A percentile compares a stretch with the other conserved stretches of the same genome.
Conservation (phyloP, 2,797 vertebrate species). For the Glyptemys insculpta region DNA sequence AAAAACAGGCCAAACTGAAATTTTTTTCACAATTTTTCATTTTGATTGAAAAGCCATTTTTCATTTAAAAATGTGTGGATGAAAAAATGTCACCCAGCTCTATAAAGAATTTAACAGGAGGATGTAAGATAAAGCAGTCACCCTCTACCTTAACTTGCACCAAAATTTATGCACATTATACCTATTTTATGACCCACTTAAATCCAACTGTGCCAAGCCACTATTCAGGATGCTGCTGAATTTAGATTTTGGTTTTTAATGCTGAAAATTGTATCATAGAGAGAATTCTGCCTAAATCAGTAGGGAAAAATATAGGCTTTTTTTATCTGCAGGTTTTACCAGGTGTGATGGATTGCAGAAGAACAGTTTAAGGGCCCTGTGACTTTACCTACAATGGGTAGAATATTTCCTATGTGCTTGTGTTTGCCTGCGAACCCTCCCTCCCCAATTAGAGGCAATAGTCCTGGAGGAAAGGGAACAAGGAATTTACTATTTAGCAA, state of each 20-base stretch:
- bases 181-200: conserved; percentile 6
- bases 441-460: background rate
- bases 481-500: background rate
- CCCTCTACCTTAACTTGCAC: too few relatives aligned
- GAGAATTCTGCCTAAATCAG: background rate
- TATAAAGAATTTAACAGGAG: too few relatives aligned
- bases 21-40: fast-evolving
- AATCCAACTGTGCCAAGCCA: background rate
- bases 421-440: too few relatives aligned
- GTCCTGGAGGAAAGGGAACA: background rate
- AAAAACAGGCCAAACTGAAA: background rate
- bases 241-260: conserved; percentile 1
- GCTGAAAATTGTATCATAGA: background rate
- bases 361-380: background rate
- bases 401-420: background rate
- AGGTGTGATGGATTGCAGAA: background rate
- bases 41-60: background rate
- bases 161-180: background rate
- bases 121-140: too few relatives aligned
- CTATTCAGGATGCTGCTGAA: background rate
- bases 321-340: background rate
- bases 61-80: too few relatives aligned
- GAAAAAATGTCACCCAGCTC: too few relatives aligned
- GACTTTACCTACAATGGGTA: background rate
- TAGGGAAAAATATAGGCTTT: background rate